These are phyloP conservation scores for Drosophila mercatorum DNA, from an alignment of 2,888 invertebrate genomes.

Conservation along the genomic window DNA sequence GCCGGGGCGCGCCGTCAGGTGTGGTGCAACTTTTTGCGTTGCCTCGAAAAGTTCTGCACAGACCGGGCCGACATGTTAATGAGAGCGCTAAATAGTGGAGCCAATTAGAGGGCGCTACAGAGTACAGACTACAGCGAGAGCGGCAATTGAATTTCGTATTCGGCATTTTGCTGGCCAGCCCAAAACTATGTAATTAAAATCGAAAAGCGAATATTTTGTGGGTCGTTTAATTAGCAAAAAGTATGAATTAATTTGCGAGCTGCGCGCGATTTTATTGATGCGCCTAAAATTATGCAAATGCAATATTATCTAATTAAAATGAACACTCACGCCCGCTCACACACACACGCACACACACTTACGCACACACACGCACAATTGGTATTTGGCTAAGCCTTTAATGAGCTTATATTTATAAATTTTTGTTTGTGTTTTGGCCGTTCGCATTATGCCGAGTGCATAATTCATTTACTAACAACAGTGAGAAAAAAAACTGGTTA, in stretches of 20 bases:
- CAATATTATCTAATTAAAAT: slow-evolving; percentile 78
- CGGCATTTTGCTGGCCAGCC: slow-evolving; percentile 8
- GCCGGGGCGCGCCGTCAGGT: slow-evolving; percentile 31
- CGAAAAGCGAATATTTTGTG: slow-evolving; percentile 53
- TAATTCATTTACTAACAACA: slow-evolving; percentile 30
- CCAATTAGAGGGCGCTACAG: slow-evolving; percentile 19
- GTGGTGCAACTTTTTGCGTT: slow-evolving; percentile 32
- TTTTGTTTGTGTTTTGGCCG: slow-evolving; percentile 12
- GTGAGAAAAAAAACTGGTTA: background rate
- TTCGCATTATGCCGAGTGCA: slow-evolving; percentile 30
- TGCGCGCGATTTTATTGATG: slow-evolving; percentile 57
- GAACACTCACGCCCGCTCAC: slow-evolving; percentile 43
- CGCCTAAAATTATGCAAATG: slow-evolving; percentile 71
- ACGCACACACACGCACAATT: background rate
- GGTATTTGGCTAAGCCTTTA: slow-evolving; percentile 65
- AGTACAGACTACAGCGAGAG: background rate
- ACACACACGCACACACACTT: slow-evolving; percentile 4
- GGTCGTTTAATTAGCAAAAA: slow-evolving; percentile 65
- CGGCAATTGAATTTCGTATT: slow-evolving; percentile 12
- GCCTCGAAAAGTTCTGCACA: slow-evolving; percentile 11
- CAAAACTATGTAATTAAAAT: slow-evolving; percentile 52
- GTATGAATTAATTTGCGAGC: slow-evolving; percentile 65
- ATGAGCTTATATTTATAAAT: slow-evolving; percentile 76
- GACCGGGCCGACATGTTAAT: slow-evolving; percentile 25
- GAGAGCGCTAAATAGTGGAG: slow-evolving; percentile 10